These are phyloP conservation scores for Coecobrya sp. DNA, from an alignment of 2,888 invertebrate genomes.

Conservation along the genomic window DNA sequence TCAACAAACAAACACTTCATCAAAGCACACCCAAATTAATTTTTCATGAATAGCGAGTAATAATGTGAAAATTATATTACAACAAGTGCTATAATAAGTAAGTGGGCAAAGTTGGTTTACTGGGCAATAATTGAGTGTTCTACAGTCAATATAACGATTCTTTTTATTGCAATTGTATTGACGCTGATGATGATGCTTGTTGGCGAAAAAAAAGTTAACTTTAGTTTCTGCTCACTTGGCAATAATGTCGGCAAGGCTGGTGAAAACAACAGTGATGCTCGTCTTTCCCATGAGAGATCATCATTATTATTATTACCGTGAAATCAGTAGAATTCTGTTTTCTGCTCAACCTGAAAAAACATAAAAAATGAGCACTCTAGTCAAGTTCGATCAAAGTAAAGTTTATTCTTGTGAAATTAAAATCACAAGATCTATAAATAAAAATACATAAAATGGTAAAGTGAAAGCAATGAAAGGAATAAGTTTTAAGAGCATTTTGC, in stretches of 20 bases:
- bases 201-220: background rate
- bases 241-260: background rate
- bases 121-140: background rate
- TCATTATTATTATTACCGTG: background rate
- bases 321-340: background rate
- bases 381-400: background rate
- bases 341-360: background rate
- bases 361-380: background rate
- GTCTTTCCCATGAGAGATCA: slow-evolving; percentile 5
- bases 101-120: background rate
- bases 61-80: background rate
- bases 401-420: slow-evolving; percentile 2
- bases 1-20: background rate
- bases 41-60: background rate
- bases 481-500: background rate
- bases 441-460: background rate
- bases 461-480: background rate
- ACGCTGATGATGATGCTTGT: background rate
- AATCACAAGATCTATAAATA: background rate
- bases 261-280: slow-evolving; percentile 20
- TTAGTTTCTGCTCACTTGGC: background rate
- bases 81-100: background rate
- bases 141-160: background rate
- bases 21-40: background rate
- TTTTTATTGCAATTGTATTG: background rate